Evolutionary conservation across 1,140 invertebrate species (phyloP), one percentile per base, ranked within the genome.

Genomic region (Sminthurinus signatus): DNA sequence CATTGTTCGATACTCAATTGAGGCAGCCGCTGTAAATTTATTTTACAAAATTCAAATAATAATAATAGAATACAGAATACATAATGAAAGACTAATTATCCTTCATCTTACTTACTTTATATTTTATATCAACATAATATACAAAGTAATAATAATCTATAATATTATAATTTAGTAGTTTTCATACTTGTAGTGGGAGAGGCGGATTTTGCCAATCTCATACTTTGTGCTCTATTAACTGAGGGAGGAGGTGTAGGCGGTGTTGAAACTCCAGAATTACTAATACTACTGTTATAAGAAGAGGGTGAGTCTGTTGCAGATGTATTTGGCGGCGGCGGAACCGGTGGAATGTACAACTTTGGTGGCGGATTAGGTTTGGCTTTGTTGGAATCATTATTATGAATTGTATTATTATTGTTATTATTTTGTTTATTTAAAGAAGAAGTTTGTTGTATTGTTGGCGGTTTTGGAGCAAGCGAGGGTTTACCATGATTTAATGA

Each of bases 381-480:
- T 21, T 55, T 36, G 39, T 60, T 67, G 8, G 56, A 23, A 36
- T 39, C 57, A 23, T 29, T 48, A 12, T 36, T 36, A 27, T 61
- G 59, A 39, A 8, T n/a, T n/a, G n/a, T n/a, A n/a, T n/a, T n/a
- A n/a, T n/a, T n/a, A n/a, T n/a, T n/a, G n/a, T n/a, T n/a, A n/a
- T n/a, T n/a, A n/a, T n/a, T n/a, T n/a, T n/a, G n/a, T 36, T 36
- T 36, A 36, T 36, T 36, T 36, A 36, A 36, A 8, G 64, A 48
- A n/a, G n/a, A n/a, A n/a, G n/a, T n/a, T n/a, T n/a, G n/a, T n/a
- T n/a, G n/a, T n/a, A n/a, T n/a, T 23, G 73, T 64, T 23, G 79
- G 80, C 23, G 80, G 80, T 67, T 81, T 82, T 15, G 81, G 81
- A 19, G 80, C 81, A 1, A 82, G 59, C 25, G 76, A 76, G 19